Conservation (phyloP, 2,113 vertebrate genomes). For the Phylloscopus whistleri region DNA sequence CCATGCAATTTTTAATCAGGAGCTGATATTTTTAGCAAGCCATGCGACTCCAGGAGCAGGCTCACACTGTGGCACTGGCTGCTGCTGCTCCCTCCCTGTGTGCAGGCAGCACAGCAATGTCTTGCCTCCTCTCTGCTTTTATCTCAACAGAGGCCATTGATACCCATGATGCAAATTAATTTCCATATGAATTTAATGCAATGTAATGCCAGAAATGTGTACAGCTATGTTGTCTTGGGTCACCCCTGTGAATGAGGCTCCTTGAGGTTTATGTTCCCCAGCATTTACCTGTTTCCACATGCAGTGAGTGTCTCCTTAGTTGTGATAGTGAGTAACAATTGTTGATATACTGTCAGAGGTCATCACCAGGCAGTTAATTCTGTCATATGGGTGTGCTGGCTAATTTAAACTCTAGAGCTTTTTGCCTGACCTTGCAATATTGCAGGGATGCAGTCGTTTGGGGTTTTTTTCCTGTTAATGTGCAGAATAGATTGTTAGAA, state of each 20-base stretch:
- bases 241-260: background rate
- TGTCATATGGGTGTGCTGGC: background rate
- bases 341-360: background rate
- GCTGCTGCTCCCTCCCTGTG: background rate
- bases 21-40: background rate
- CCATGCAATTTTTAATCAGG: background rate
- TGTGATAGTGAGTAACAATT: background rate
- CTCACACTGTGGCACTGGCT: background rate
- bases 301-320: background rate
- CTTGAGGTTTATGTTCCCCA: background rate
- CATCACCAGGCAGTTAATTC: background rate
- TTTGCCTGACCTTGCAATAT: background rate
- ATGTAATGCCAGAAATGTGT: background rate
- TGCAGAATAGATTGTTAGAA: background rate
- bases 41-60: background rate
- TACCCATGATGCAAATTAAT: background rate
- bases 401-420: background rate
- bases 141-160: background rate
- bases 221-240: background rate
- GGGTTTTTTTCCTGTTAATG: background rate
- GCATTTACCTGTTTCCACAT: background rate
- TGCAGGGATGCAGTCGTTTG: background rate
- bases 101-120: background rate
- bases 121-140: background rate
- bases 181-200: background rate